These are phyloP conservation scores for Ciconia stormi DNA, from an alignment of 2,113 vertebrate species.

Conservation along the genomic window DNA sequence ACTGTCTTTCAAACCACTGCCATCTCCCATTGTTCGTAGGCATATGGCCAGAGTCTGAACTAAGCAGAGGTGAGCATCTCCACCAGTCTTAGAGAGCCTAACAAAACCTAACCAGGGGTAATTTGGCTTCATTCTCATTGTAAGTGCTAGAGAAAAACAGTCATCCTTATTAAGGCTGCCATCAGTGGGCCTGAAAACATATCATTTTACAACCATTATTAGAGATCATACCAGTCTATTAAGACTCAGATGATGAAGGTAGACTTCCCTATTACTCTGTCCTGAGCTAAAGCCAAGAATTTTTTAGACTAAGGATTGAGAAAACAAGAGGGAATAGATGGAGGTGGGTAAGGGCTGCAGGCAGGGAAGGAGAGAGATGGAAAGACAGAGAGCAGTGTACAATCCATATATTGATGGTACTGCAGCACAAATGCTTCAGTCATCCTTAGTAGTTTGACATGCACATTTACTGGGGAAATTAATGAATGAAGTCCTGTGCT, in stretches of 20 bases:
- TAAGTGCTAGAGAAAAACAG: neutral
- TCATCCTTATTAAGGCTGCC: neutral
- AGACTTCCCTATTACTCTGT: neutral
- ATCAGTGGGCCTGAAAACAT: neutral
- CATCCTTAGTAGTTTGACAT: constrained; percentile 10
- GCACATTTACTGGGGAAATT: constrained; percentile 3
- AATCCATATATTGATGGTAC: constrained; percentile 54
- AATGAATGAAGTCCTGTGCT: constrained; percentile 41
- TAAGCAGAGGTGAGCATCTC: neutral
- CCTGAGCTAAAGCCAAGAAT: neutral
- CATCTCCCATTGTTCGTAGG: neutral
- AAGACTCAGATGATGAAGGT: neutral
- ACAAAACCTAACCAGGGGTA: neutral
- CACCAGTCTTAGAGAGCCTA: neutral
- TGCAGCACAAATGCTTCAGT: constrained; percentile 40
- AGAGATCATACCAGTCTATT: neutral
- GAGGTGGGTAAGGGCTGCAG: neutral
- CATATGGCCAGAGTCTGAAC: neutral
- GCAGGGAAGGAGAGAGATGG: neutral
- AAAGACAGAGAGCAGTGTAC: neutral
- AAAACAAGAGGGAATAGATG: neutral
- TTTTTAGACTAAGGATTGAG: neutral
- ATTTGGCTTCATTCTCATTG: neutral
- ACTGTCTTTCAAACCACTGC: neutral
- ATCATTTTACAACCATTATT: neutral